Evolutionary conservation across 2,113 vertebrate species (phyloP), one percentile per base, ranked within the genome.

Genomic region (Dermatemys mawii): DNA sequence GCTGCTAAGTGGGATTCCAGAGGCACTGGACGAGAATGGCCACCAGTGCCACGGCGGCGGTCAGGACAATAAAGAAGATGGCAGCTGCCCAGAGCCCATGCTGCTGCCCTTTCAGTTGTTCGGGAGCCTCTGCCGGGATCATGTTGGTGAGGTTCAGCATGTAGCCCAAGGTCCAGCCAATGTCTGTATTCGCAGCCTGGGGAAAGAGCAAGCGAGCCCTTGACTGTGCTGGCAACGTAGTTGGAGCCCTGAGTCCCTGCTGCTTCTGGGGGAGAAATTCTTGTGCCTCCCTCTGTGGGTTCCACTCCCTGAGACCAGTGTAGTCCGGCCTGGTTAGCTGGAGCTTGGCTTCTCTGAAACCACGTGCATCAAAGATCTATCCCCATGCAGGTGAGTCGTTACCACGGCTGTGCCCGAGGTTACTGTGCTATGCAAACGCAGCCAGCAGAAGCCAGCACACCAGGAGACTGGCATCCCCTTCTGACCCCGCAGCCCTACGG

Each of bases 151-250:
- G 95, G 94, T 97, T 99, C 76, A 99, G 98, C 99, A 99, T 99
- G 98, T 99, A 99, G 63, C 99, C 99, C 93, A 99, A 98, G 0
- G 99, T 98, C 99, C 99, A 99, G 82, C 99, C 99, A 0, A 99
- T 83, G 0, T 98, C 98, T 0, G 98, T 80, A 1, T 98, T 98
- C 0, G 98, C 98, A 0, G 88, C 99, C 99, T 99, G 1, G 70
- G 3, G 76, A 55, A 35, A 94, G 50, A 88, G 29, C 27, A 57
- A 94, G 44, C 86, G 46, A 17, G 51, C 38, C 6, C 63, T 60
- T 78, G 75, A 86, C 32, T 44, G 70, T 44, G 70, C 24, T 44
- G 38, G 41, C 11, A 24, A 75, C 26, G 11, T 41, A 41, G 22
- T 13, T 44, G 21, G 67, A 22, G 67, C n/a, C n/a, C 5, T 11